Percentiles rank a stretch among this genome's conserved stretches.
Conservation (phyloP, 2,888 invertebrate genomes). For the Orthosia gracilis region DNA sequence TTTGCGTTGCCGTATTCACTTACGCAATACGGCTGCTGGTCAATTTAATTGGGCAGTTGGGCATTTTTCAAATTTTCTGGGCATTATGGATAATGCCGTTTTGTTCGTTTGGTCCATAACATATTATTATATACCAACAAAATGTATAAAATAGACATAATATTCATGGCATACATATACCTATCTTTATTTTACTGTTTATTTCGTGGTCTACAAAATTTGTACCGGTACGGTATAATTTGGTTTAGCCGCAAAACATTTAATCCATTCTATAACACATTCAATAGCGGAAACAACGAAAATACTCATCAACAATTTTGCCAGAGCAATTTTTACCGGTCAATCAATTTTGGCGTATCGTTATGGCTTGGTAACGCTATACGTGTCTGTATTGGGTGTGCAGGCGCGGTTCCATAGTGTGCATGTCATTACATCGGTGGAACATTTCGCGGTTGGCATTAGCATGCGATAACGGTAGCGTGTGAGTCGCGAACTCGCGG, state of each 20-base stretch:
- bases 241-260: conserved; percentile 42
- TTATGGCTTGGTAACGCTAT: conserved; percentile 63
- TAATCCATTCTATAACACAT: conserved; percentile 48
- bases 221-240: conserved; percentile 38
- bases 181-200: conserved; percentile 51
- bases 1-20: no score
- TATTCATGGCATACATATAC: conserved; percentile 16
- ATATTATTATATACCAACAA: no score
- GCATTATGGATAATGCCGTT: no score
- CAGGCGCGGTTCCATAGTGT: conserved; percentile 73
- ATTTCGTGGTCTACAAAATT: conserved; percentile 44
- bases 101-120: no score
- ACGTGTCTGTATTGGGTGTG: conserved; percentile 68
- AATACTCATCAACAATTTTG: conserved; percentile 52
- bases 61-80: no score
- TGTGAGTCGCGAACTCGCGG: conserved; percentile 61
- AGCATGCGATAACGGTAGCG: conserved; percentile 86
- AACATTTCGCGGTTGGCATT: conserved; percentile 84
- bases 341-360: conserved; percentile 64
- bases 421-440: conserved; percentile 82
- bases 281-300: conserved; percentile 44
- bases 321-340: conserved; percentile 61
- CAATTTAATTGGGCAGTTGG: no score
- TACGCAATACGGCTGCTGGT: no score
- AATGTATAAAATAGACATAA: no score